Evolutionary conservation across 2,888 invertebrate genomes (phyloP).

Genomic region (Philopedon plagiatum): DNA sequence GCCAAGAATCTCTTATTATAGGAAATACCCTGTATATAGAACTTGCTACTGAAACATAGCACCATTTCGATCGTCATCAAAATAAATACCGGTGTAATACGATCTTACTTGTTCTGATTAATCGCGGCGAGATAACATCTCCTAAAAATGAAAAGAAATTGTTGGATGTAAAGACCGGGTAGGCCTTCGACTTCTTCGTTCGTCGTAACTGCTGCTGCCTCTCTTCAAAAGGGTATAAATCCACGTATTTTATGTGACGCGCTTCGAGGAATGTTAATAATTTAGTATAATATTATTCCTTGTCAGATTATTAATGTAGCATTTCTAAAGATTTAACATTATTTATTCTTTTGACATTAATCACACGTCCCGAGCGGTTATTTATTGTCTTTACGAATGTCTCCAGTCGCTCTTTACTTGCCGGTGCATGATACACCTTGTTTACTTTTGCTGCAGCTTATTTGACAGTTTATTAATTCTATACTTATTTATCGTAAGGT

Average conservation of each 20-base stretch:
- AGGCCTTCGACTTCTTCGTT: conserved; percentile 4
- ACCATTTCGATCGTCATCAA: no score
- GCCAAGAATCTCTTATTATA: no score
- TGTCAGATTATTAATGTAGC: conserved; percentile 58
- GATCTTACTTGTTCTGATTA: conserved; percentile 35
- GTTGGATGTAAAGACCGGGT: conserved; percentile 28
- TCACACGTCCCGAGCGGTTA: conserved; percentile 56
- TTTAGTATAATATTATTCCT: conserved; percentile 58
- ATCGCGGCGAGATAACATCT: conserved; percentile 31
- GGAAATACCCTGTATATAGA: no score
- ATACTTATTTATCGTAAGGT: conserved; percentile 18
- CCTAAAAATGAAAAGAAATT: conserved; percentile 30
- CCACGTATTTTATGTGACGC: conserved; percentile 52
- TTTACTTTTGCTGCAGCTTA: conserved; percentile 26
- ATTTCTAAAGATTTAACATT: conserved; percentile 57
- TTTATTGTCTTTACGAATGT: conserved; percentile 55
- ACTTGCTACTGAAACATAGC: no score
- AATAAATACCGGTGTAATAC: conserved; percentile 9
- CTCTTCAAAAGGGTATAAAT: conserved; percentile 47
- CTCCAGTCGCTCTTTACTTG: conserved; percentile 31
- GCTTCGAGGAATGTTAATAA: conserved; percentile 54
- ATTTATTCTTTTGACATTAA: conserved; percentile 59
- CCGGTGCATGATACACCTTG: conserved; percentile 16
- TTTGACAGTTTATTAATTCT: conserved; percentile 46
- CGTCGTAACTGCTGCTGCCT: conserved; percentile 20